A percentile compares a stretch with the other conserved stretches of the same genome.
These are phyloP conservation scores for Aphis craccivora DNA, from an alignment of 1,140 invertebrate species.

Conservation along the genomic window DNA sequence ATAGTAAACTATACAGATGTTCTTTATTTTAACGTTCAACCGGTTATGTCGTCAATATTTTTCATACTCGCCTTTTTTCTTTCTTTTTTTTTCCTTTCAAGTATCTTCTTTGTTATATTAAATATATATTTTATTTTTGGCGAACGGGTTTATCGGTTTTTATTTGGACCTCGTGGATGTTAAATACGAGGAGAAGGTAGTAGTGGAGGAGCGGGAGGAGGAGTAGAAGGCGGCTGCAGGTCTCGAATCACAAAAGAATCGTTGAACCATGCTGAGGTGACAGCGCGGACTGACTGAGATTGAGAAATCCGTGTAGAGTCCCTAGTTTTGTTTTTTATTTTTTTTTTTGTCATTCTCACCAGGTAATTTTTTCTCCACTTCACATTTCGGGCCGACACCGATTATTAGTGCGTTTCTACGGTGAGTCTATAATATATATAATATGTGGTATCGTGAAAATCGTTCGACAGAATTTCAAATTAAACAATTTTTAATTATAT, in stretches of 20 bases:
- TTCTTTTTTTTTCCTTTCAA: background rate
- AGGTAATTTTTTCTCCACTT: background rate
- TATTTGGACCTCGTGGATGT: background rate
- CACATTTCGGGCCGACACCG: background rate
- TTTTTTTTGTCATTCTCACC: background rate
- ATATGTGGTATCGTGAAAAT: background rate
- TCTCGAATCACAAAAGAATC: slow-evolving; percentile 47
- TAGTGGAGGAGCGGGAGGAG: background rate
- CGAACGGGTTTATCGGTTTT: slow-evolving; percentile 27
- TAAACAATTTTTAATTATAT: background rate
- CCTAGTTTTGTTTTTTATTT: background rate
- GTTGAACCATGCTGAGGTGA: slow-evolving; percentile 17
- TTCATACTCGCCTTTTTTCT: background rate
- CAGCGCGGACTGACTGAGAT: background rate
- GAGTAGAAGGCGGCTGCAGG: background rate
- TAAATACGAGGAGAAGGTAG: too few species aligned
- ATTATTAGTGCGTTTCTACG: background rate
- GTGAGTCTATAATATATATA: background rate
- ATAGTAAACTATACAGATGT: background rate
- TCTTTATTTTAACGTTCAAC: slow-evolving; percentile 13
- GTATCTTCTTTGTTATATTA: background rate
- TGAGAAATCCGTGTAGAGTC: background rate
- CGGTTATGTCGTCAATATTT: slow-evolving; percentile 28
- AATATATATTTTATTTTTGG: slow-evolving; percentile 26
- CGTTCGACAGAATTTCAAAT: background rate